Conservation (phyloP, 2,113 vertebrate species). For the Siphamia tubifer region DNA sequence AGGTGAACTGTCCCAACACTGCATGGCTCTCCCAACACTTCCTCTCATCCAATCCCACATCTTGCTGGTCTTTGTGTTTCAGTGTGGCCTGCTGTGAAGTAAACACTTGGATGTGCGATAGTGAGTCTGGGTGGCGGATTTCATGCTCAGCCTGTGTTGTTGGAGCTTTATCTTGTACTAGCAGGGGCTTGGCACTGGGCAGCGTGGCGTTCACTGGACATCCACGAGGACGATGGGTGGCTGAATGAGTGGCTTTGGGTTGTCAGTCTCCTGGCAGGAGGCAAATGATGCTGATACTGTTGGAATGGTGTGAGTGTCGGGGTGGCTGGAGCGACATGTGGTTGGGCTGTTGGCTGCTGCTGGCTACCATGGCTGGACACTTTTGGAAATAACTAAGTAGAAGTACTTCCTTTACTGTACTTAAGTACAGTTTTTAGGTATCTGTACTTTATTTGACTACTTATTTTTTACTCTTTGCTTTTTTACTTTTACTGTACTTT, state of each 20-base stretch:
- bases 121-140: slow-evolving; percentile 59
- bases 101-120: slow-evolving; percentile 24
- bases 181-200: slow-evolving; percentile 29
- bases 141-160: slow-evolving; percentile 45
- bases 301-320: slow-evolving; percentile 7
- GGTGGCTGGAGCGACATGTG: slow-evolving; percentile 27
- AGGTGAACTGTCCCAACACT: slow-evolving; percentile 27
- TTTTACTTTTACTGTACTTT: too few species aligned
- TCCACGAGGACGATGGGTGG: slow-evolving; percentile 52
- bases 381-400: too few species aligned
- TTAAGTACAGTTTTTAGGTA: too few species aligned
- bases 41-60: slow-evolving; percentile 27
- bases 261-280: slow-evolving; percentile 59
- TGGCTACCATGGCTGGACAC: too few species aligned
- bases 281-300: slow-evolving; percentile 23
- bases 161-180: slow-evolving; percentile 27
- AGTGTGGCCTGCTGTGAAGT: slow-evolving; percentile 10
- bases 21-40: slow-evolving; percentile 3
- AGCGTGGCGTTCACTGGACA: slow-evolving; percentile 33
- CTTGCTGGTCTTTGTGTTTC: slow-evolving; percentile 19
- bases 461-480: too few species aligned
- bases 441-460: too few species aligned
- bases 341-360: slow-evolving; percentile 38
- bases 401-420: too few species aligned
- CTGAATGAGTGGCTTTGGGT: slow-evolving; percentile 64